Base-by-base conservation (phyloP, 1,140 invertebrate genomes). In the Lordiphosa clarofinis region DNA sequence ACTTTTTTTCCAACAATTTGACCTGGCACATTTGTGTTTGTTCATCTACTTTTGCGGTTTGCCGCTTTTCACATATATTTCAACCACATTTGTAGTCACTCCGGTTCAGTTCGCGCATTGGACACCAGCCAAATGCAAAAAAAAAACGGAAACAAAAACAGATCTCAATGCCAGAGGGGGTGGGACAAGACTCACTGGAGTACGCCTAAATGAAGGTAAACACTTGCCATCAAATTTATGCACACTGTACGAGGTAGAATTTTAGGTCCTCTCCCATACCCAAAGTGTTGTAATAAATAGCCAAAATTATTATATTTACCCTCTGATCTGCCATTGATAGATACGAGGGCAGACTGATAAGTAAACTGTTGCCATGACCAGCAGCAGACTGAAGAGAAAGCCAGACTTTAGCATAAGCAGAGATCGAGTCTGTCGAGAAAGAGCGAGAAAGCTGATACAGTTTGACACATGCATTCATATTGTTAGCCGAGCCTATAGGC, bases 31-130 rank as follows among this genome's bases (percentile, higher is more conserved):
- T 82, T 78, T 73, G 64, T 82, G 76, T 82, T 82, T 82, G 73
- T 84, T 82, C 72, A 81, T 73, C 72, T 81, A 81, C 76, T 81
- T 81, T 81, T 81, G 76, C 76, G 76, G 76, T 76, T 76, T 81
- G 72, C 76, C 76, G 78, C 76, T 81, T 81, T 82, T 72, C 76
- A 72, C 76, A 78, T 64, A 76, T 73, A 81, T 82, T 82, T 76
- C 78, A 82, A 76, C 76, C 76, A 56, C 76, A 81, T 81, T 81
- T 81, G 72, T 82, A 81, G 76, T 81, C 67, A 76, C 67, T 82
- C 62, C 47, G 63, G 67, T 57, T 59, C 50, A 52, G 54, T 63
- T 56, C 52, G 55, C 64, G 43, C 67, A 56, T 73, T 82, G 78
- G 76, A 78, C 59, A 72, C 53, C 57, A 50, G 76, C 76, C 76